Evolutionary conservation across 2,888 invertebrate genomes (phyloP).

Genomic region (Ypsolopha sequella): DNA sequence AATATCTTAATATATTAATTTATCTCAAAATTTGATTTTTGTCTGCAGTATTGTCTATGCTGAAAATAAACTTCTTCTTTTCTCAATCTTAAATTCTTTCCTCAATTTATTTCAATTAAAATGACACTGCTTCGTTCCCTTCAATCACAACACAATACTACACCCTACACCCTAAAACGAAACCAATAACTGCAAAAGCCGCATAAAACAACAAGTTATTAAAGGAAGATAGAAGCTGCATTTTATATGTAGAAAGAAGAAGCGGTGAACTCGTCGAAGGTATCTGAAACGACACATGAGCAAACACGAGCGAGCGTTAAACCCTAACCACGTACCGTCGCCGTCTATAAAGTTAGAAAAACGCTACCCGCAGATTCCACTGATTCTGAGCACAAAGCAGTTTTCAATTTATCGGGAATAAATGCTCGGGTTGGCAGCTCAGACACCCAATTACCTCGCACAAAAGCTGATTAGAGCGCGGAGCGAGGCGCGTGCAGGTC

Average conservation of each 20-base stretch:
- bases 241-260: no score
- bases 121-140: no score
- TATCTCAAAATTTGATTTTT: background rate
- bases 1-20: no score
- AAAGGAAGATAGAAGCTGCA: no score
- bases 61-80: background rate
- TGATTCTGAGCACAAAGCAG: constrained; percentile 60
- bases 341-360: constrained; percentile 28
- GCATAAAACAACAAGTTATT: no score
- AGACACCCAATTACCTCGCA: constrained; percentile 69
- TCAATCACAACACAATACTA: no score
- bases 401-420: constrained; percentile 69
- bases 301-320: background rate
- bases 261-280: no score
- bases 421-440: constrained; percentile 68
- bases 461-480: constrained; percentile 66
- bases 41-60: background rate
- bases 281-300: background rate
- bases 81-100: background rate
- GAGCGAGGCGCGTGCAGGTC: constrained; percentile 5
- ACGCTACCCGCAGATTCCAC: constrained; percentile 43
- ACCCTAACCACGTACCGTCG: constrained; percentile 13
- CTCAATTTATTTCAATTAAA: no score
- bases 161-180: no score
- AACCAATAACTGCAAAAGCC: no score